These are phyloP conservation scores for Otolemur crassicaudatus DNA, from an alignment of 2,797 vertebrate genomes.

Conservation along the genomic window DNA sequence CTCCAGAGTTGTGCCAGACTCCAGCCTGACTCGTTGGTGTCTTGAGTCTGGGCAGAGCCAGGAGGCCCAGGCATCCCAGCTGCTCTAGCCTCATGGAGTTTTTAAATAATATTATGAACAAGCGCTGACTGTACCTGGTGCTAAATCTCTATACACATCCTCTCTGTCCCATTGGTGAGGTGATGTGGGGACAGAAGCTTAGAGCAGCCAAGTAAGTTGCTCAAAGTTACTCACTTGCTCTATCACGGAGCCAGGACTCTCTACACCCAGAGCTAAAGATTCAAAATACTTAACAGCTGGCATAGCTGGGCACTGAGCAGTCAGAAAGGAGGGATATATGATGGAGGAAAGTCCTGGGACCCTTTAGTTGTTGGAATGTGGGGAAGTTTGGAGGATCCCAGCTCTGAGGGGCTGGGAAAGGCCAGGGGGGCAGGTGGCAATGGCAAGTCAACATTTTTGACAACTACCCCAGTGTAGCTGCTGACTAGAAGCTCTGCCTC, in stretches of 20 bases:
- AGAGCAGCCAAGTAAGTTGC: neutral
- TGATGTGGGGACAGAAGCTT: neutral
- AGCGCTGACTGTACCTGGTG: neutral
- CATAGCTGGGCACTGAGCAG: neutral
- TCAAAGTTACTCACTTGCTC: neutral
- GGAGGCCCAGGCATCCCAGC: neutral
- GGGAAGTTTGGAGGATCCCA: neutral
- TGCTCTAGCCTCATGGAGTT: neutral
- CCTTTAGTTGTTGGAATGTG: neutral
- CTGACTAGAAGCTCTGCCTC: rapidly evolving
- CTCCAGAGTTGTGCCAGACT: neutral
- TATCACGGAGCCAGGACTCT: neutral
- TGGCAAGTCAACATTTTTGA: neutral
- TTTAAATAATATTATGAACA: neutral
- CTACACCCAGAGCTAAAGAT: too few species aligned
- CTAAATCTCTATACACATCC: neutral
- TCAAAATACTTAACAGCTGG: neutral
- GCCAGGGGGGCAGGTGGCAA: neutral
- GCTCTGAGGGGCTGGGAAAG: neutral
- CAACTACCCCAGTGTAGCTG: neutral
- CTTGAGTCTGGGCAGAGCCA: neutral
- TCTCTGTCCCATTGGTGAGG: rapidly evolving
- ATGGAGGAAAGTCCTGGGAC: neutral
- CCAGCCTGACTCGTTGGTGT: neutral
- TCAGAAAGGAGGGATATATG: neutral